Conservation (phyloP, 2,797 vertebrate species). For the Ambastaia sidthimunki region DNA sequence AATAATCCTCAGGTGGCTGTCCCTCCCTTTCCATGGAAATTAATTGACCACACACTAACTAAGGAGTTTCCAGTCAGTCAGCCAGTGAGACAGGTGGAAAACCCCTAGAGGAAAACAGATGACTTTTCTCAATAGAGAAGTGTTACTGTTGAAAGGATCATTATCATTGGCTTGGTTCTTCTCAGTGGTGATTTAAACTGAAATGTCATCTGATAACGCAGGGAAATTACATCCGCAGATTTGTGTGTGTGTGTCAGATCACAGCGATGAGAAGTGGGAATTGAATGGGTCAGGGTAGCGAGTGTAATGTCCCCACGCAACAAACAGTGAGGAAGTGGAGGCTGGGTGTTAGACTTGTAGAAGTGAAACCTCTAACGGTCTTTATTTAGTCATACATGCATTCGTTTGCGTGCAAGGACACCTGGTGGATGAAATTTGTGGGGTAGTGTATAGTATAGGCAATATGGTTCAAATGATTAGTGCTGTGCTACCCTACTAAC, state of each 20-base stretch:
- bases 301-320: background rate
- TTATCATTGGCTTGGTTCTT: constrained; percentile 32
- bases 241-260: background rate
- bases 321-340: constrained; percentile 22
- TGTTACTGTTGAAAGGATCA: constrained; percentile 11
- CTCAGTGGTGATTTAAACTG: constrained; percentile 8
- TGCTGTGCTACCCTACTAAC: background rate
- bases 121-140: background rate
- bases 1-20: background rate
- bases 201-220: constrained; percentile 49
- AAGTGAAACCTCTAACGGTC: constrained; percentile 39
- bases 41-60: constrained; percentile 23
- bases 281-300: background rate
- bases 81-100: constrained; percentile 38
- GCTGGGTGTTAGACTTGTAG: constrained; percentile 33
- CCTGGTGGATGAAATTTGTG: constrained; percentile 25
- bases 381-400: background rate
- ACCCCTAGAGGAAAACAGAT: constrained; percentile 25
- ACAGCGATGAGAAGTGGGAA: constrained; percentile 11
- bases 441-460: background rate
- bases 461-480: background rate
- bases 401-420: constrained; percentile 39
- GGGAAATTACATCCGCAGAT: background rate
- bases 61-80: constrained; percentile 34
- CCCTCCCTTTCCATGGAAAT: background rate